Conservation (phyloP, 2,888 invertebrate species). For the Galerucella nymphaeae region DNA sequence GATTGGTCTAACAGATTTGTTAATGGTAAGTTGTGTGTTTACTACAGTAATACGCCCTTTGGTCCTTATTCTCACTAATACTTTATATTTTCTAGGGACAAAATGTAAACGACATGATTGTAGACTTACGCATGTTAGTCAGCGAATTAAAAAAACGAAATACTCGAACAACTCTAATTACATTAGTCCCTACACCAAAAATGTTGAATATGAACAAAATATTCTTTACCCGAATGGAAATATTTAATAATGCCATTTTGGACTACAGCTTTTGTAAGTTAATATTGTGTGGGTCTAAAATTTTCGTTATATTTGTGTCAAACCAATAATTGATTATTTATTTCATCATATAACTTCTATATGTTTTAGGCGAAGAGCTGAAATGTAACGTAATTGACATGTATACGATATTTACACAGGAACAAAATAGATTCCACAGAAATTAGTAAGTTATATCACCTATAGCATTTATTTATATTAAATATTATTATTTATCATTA, state of each 20-base stretch:
- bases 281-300: background rate
- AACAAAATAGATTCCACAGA: constrained; percentile 49
- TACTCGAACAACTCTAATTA: constrained; percentile 52
- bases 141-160: constrained; percentile 51
- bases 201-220: constrained; percentile 45
- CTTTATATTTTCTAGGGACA: constrained; percentile 44
- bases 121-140: constrained; percentile 51
- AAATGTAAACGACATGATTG: constrained; percentile 53
- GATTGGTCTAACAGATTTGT: constrained; percentile 55
- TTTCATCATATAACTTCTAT: too few relatives aligned
- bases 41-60: too few relatives aligned
- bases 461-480: background rate
- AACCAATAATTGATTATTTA: too few relatives aligned
- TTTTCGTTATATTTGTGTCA: too few relatives aligned
- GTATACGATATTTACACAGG: constrained; percentile 51
- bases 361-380: constrained; percentile 44
- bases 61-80: too few relatives aligned
- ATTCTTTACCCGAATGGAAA: constrained; percentile 50
- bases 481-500: too few relatives aligned
- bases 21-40: constrained; percentile 42
- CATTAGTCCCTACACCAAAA: constrained; percentile 54
- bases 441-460: constrained; percentile 52
- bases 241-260: constrained; percentile 53
- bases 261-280: constrained; percentile 52
- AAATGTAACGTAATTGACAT: constrained; percentile 55